Percentiles rank a stretch among this genome's conserved stretches.
Evolutionary conservation across 2,888 invertebrate genomes (phyloP).

Genomic region (Teleogryllus oceanicus): DNA sequence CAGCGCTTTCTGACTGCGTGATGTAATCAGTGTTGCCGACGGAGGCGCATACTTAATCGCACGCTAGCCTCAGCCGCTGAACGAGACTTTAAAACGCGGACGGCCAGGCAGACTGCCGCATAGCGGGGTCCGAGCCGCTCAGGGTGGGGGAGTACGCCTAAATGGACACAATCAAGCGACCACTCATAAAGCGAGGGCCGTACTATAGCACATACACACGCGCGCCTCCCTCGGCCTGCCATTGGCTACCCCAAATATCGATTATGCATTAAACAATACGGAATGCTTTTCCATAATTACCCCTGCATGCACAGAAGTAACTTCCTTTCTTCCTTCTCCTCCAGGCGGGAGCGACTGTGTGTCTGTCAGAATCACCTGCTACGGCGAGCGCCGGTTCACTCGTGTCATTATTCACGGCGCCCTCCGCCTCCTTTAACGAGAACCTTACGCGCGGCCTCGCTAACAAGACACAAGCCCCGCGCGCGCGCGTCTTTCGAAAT

Average conservation of each 20-base stretch:
- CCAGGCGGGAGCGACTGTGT: not conserved
- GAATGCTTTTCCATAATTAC: slow-evolving; percentile 27
- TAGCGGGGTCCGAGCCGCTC: not conserved
- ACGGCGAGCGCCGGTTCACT: not conserved
- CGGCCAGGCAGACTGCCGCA: not conserved
- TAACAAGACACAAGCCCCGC: not conserved
- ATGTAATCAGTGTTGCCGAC: not conserved
- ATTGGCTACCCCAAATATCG: slow-evolving; percentile 20
- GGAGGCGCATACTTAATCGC: slow-evolving; percentile 8
- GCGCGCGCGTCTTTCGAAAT: not conserved
- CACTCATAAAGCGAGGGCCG: not conserved
- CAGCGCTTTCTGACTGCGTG: not conserved
- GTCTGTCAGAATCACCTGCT: slow-evolving; percentile 30
- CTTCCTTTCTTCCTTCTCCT: not conserved
- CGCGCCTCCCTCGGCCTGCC: not conserved
- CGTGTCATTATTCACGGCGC: not conserved
- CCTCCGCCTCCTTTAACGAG: not conserved
- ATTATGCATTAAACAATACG: slow-evolving; percentile 32
- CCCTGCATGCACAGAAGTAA: slow-evolving; percentile 23
- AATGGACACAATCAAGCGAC: slow-evolving; percentile 18
- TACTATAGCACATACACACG: not conserved
- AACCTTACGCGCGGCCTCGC: not conserved
- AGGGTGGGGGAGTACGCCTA: not conserved
- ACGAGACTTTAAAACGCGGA: slow-evolving; percentile 9
- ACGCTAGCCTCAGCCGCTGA: not conserved